Conservation (phyloP, 2,888 invertebrate genomes). For the Dinocampus coccinellae region DNA sequence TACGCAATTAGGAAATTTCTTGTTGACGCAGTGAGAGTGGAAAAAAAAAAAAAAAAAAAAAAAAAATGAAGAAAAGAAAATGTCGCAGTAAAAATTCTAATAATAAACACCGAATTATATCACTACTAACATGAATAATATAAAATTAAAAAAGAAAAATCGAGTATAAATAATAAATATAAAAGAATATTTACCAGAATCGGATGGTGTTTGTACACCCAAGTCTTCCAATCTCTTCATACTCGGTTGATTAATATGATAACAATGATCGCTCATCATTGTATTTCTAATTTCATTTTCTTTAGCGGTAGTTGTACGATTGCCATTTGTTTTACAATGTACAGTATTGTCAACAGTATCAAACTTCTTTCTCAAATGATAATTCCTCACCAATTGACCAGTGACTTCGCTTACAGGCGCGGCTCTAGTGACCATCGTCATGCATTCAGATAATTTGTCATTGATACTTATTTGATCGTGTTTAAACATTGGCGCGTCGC, state of each 20-base stretch:
- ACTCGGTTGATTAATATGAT: slow-evolving; percentile 71
- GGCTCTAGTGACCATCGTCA: slow-evolving; percentile 46
- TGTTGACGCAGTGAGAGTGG: no score
- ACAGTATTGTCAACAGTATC: slow-evolving; percentile 40
- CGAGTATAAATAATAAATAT: no score
- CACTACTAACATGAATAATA: background rate
- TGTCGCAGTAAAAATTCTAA: no score
- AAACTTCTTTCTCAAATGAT: slow-evolving; percentile 47
- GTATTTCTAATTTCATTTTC: slow-evolving; percentile 57
- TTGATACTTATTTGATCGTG: slow-evolving; percentile 63
- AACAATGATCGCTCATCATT: slow-evolving; percentile 76
- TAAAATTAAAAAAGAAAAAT: no score
- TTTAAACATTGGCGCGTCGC: slow-evolving; percentile 53
- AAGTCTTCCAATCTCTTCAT: slow-evolving; percentile 75
- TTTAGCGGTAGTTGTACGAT: slow-evolving; percentile 39
- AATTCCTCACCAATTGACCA: slow-evolving; percentile 54
- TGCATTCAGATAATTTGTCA: slow-evolving; percentile 55
- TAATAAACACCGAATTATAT: no score
- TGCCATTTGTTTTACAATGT: slow-evolving; percentile 24
- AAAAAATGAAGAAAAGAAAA: background rate
- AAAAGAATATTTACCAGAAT: slow-evolving; percentile 86
- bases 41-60: background rate
- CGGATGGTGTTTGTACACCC: slow-evolving; percentile 89
- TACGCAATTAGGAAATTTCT: no score
- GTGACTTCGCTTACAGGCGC: slow-evolving; percentile 63